These are phyloP conservation scores for Pseudonaja textilis DNA, from an alignment of 2,113 vertebrate genomes.

Conservation along the genomic window DNA sequence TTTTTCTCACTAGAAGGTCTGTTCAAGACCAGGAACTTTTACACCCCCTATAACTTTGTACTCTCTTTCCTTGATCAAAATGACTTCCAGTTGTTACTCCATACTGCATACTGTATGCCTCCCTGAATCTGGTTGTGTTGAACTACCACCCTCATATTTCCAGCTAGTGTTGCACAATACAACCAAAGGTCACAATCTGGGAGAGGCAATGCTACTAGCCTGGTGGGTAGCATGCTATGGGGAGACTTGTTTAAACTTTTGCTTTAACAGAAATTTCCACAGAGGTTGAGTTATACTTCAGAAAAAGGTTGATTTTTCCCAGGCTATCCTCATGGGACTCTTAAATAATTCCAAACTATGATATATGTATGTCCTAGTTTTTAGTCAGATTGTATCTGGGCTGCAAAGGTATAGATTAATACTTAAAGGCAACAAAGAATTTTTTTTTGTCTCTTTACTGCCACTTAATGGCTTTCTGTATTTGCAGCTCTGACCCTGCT, in stretches of 20 bases:
- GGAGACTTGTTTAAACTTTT: not conserved
- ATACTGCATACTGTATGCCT: not conserved
- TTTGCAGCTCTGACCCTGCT: not conserved
- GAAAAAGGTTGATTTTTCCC: not conserved
- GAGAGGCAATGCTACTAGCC: not conserved
- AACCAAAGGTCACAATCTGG: not conserved
- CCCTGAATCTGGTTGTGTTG: not conserved
- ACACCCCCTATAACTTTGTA: not conserved
- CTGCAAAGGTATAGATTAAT: not conserved
- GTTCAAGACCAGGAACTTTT: not conserved
- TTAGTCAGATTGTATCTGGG: not conserved
- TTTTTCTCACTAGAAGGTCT: not conserved
- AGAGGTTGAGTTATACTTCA: not conserved
- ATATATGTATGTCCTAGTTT: not conserved
- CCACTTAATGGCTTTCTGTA: not conserved
- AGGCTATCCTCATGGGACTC: not conserved
- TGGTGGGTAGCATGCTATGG: not conserved
- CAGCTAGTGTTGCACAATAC: not conserved
- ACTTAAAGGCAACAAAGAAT: not conserved
- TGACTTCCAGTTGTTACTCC: not conserved
- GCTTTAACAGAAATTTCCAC: not conserved
- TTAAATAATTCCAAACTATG: not conserved
- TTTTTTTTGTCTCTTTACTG: not conserved
- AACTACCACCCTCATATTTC: not conserved
- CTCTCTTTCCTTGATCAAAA: not conserved